phyloP scores from a whole-genome alignment of 2,888 invertebrate species.

The Trichopria drosophilae region DNA sequence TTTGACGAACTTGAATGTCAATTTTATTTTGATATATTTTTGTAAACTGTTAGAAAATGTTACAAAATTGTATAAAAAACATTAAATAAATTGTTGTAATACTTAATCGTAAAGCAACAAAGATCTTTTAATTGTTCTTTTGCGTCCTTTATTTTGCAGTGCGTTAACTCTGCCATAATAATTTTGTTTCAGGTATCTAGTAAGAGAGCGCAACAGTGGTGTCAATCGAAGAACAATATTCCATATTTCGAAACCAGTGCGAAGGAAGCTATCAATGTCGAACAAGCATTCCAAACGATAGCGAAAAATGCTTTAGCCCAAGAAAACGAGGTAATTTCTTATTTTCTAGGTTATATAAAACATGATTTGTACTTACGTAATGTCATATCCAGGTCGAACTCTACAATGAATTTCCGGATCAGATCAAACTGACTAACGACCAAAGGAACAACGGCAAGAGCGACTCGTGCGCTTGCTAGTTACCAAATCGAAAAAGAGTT shows the following conservation, averaged over 20 bases:
- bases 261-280: constrained; percentile 98
- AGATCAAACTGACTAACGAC: constrained; percentile 83
- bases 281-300: constrained; percentile 98
- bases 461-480: constrained; percentile 78
- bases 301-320: constrained; percentile 96
- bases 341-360: background rate
- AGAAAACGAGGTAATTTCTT: constrained; percentile 72
- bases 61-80: background rate
- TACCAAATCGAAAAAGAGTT: constrained; percentile 34
- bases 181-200: constrained; percentile 66
- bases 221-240: constrained; percentile 97
- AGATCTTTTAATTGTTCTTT: background rate
- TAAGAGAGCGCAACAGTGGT: constrained; percentile 97
- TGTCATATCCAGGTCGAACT: constrained; percentile 70
- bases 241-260: constrained; percentile 99
- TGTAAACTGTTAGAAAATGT: no score
- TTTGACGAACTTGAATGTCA: no score
- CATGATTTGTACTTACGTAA: constrained; percentile 2
- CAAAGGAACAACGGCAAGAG: constrained; percentile 73
- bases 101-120: background rate
- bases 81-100: constrained; percentile 1
- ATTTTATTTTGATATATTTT: no score
- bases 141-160: background rate
- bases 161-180: background rate
- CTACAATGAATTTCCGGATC: constrained; percentile 97